Conservation (phyloP, 1,140 invertebrate species). For the Zelostemma sp. region DNA sequence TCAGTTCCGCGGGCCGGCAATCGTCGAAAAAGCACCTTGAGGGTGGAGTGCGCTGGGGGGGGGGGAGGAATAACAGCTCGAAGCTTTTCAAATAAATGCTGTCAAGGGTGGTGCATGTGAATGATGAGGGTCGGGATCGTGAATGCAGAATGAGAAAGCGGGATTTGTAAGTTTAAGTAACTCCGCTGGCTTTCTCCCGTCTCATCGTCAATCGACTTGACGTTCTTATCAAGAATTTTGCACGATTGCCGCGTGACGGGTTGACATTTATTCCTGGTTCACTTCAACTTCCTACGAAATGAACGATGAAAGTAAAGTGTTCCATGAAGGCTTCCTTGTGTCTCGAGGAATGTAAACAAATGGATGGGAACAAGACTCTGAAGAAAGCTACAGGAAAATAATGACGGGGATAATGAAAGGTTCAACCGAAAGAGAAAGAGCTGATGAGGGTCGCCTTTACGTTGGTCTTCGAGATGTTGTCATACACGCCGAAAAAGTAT, state of each 20-base stretch:
- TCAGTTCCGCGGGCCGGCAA: slow-evolving; percentile 36
- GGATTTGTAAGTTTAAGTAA: neutral
- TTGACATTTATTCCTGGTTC: no score
- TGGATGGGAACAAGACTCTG: no score
- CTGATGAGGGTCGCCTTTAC: no score
- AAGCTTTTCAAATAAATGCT: slow-evolving; percentile 34
- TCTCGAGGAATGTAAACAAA: no score
- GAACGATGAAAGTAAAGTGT: no score
- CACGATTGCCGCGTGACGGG: neutral
- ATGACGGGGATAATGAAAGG: neutral
- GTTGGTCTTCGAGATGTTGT: no score
- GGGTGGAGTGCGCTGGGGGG: neutral
- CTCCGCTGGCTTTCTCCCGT: neutral
- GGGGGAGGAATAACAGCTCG: slow-evolving; percentile 17
- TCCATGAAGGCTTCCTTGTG: no score
- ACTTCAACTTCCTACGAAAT: no score
- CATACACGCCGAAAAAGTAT: no score
- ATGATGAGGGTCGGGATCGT: slow-evolving; percentile 4
- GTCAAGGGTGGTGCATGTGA: slow-evolving; percentile 1
- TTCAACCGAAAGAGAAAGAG: neutral
- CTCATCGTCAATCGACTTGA: neutral
- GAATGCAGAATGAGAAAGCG: slow-evolving; percentile 1
- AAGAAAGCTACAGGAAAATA: neutral
- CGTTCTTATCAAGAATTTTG: neutral
- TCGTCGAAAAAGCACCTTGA: slow-evolving; percentile 26